A percentile compares a stretch with the other conserved stretches of the same genome.
These are phyloP conservation scores for Chrysolina americana DNA, from an alignment of 2,888 invertebrate species.

Conservation along the genomic window DNA sequence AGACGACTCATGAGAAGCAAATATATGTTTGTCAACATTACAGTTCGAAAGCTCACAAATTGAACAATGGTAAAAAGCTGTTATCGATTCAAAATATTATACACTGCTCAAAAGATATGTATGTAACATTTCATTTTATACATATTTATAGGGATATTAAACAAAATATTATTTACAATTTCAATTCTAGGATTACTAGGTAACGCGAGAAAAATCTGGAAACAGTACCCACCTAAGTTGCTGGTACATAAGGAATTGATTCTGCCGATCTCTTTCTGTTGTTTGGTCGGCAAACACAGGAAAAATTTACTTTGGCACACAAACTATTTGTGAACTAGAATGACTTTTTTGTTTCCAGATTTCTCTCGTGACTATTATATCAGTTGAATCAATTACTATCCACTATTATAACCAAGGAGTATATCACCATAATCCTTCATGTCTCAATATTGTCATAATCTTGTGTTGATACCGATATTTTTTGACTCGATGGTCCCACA, in stretches of 20 bases:
- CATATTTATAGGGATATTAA: constrained; percentile 53
- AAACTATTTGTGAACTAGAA: background rate
- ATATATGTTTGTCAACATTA: constrained; percentile 59
- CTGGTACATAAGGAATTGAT: too few species aligned
- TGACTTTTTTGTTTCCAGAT: background rate
- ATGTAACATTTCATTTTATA: constrained; percentile 54
- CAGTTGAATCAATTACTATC: background rate
- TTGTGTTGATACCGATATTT: constrained; percentile 53
- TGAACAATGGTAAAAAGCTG: constrained; percentile 60
- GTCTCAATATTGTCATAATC: constrained; percentile 66
- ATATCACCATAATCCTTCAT: constrained; percentile 68
- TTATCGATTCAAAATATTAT: constrained; percentile 52
- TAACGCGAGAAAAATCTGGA: constrained; percentile 19
- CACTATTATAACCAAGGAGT: constrained; percentile 53
- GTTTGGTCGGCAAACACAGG: too few species aligned
- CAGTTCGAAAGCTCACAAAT: constrained; percentile 62
- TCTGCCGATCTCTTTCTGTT: too few species aligned
- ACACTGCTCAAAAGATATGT: constrained; percentile 68
- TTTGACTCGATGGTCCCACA: constrained; percentile 54
- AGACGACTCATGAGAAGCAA: constrained; percentile 68
- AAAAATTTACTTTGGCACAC: constrained; percentile 1
- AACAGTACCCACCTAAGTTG: too few species aligned
- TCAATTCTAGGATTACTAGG: constrained; percentile 42
- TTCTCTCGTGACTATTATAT: background rate
- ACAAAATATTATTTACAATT: constrained; percentile 58